Conservation (phyloP, 2,113 vertebrate genomes). For the Abramis brama region DNA sequence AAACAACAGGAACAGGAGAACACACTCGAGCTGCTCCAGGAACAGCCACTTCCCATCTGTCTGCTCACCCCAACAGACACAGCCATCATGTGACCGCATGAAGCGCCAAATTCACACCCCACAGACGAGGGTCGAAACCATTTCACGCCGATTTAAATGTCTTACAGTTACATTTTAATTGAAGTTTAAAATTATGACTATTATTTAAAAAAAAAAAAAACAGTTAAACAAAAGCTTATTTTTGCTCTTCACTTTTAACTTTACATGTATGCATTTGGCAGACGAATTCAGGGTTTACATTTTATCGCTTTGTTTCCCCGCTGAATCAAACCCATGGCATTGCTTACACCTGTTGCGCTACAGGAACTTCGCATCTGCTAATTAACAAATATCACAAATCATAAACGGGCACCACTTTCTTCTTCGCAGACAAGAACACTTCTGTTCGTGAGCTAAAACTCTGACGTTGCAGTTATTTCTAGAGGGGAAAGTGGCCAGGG, state of each 20-base stretch:
- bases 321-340: neutral
- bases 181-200: neutral
- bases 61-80: conserved; percentile 32
- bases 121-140: neutral
- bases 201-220: neutral
- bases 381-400: neutral
- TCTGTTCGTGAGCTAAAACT: neutral
- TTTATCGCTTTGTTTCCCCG: neutral
- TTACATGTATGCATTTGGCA: neutral
- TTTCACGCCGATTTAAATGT: conserved; percentile 4
- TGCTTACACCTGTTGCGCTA: neutral
- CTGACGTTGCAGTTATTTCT: conserved; percentile 26
- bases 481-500: conserved; percentile 40
- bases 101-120: conserved; percentile 3
- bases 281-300: neutral
- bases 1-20: conserved; percentile 46
- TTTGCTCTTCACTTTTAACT: neutral
- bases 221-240: neutral
- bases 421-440: conserved; percentile 6
- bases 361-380: neutral
- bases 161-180: neutral
- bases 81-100: neutral
- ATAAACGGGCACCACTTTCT: neutral
- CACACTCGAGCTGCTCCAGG: conserved; percentile 40
- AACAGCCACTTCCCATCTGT: conserved; percentile 27